Conservation (phyloP, 64 coral and sea anemone species). For the Stichodactyla helianthus region DNA sequence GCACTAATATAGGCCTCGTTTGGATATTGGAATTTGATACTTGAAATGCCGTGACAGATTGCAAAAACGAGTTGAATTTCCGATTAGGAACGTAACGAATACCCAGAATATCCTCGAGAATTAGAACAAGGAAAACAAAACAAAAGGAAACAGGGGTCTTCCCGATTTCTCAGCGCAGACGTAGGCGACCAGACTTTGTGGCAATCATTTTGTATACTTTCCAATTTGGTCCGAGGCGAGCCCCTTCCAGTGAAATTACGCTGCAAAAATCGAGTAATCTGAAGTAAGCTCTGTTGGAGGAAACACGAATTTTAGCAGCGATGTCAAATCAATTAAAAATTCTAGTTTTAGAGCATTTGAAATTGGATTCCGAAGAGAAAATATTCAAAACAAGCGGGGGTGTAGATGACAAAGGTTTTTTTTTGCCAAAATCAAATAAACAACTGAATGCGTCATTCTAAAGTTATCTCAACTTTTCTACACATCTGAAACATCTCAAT, state of each 20-base stretch:
- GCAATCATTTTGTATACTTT: not conserved
- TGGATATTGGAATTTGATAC: slow-evolving; percentile 8
- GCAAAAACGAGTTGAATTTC: not conserved
- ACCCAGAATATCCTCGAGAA: slow-evolving; percentile 6
- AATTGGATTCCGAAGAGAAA: not conserved
- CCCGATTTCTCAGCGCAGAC: not conserved
- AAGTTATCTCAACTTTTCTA: slow-evolving; percentile 9
- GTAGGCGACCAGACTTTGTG: not conserved
- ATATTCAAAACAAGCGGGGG: not conserved
- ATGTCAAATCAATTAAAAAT: not conserved
- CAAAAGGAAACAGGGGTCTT: not conserved
- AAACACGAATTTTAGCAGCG: not conserved
- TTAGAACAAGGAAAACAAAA: not conserved
- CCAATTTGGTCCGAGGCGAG: not conserved
- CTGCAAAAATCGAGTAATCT: not conserved
- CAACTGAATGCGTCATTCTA: not conserved
- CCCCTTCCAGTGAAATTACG: not conserved
- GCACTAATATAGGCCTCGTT: slow-evolving; percentile 1
- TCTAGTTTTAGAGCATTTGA: not conserved
- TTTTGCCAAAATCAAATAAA: slow-evolving; percentile 16
- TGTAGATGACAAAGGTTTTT: not conserved
- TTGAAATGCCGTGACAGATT: not conserved
- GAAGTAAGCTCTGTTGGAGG: not conserved
- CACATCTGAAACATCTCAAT: not conserved
- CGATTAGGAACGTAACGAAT: not conserved